Base-by-base conservation (phyloP, 2,888 invertebrate genomes). In the Amphipoea lucens region DNA sequence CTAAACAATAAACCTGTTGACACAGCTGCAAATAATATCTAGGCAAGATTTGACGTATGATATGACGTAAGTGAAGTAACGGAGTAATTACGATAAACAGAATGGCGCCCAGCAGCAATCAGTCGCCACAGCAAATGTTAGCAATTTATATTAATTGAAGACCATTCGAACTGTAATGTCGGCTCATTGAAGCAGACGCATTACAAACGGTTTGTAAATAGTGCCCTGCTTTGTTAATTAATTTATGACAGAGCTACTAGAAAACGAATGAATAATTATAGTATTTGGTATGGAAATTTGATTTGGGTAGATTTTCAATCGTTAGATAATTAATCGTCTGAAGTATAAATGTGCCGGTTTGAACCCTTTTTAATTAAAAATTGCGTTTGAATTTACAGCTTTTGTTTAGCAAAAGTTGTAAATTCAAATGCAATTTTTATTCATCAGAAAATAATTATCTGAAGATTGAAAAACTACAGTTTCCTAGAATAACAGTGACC, bases 81-180 rank as follows among this genome's bases (percentile, higher is more conserved):
- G n/a, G 36, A 77, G 63, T 54, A 45, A 62, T 72, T 62, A 73
- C 40, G 29, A 83, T 70, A 68, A 83, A 67, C 71, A 74, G 76
- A 62, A 67, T 63, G 45, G 60, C 76, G 67, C 79, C 78, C 17
- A 68, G 80, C 17, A 68, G 80, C 78, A 76, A 69, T 76, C 76
- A 85, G 81, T 87, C 40, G 74, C 60, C 65, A 29, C 40, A 68
- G 29, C 36, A 72, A 81, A 82, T 80, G 72, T 70, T 67, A 83
- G 78, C 82, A 85, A 90, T 90, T 84, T 67, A 83, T 85, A 81
- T 84, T 83, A 88, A 90, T 90, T 83, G 79, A 89, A 75, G 76
- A 87, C 80, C 66, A 76, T 76, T 90, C 62, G 76, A 78, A 60
- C 75, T 73, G 79, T 71, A 69, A 51, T 67, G 42, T 60, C 62